A percentile compares a stretch with the other conserved stretches of the same genome.
These are phyloP conservation scores for Sinelater perroti DNA, from an alignment of 2,888 invertebrate species.

Conservation along the genomic window DNA sequence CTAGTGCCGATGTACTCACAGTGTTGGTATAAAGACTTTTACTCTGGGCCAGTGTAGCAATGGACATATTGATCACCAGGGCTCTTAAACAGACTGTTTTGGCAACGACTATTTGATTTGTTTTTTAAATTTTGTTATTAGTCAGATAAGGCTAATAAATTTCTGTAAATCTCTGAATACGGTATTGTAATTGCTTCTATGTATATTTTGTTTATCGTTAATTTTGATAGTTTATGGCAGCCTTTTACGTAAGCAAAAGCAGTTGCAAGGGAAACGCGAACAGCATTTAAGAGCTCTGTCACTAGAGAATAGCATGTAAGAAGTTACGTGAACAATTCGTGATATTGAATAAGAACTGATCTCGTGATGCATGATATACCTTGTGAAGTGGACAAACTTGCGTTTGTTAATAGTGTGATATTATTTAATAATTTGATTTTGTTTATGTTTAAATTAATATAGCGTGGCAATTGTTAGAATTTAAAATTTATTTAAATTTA, in stretches of 20 bases:
- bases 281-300: conserved; percentile 22
- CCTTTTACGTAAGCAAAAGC: too few species aligned
- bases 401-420: conserved; percentile 61
- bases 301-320: conserved; percentile 16
- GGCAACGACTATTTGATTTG: background rate
- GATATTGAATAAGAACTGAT: conserved; percentile 51
- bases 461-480: conserved; percentile 51
- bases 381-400: conserved; percentile 56
- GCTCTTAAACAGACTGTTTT: conserved; percentile 34
- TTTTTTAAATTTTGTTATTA: conserved; percentile 10
- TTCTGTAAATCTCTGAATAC: too few species aligned
- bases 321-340: conserved; percentile 30
- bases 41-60: conserved; percentile 53
- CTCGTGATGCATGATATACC: conserved; percentile 58
- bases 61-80: too few species aligned
- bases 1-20: conserved; percentile 63
- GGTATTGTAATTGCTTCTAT: too few species aligned
- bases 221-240: too few species aligned
- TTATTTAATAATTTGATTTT: conserved; percentile 62
- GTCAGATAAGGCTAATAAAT: too few species aligned
- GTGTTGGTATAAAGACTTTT: conserved; percentile 62
- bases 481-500: conserved; percentile 50
- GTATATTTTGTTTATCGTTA: too few species aligned
- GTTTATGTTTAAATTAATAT: conserved; percentile 54
- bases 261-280: too few species aligned